A percentile compares a stretch with the other conserved stretches of the same genome.
These are phyloP conservation scores for Thalpophila matura DNA, from an alignment of 2,888 invertebrate species.

Conservation along the genomic window DNA sequence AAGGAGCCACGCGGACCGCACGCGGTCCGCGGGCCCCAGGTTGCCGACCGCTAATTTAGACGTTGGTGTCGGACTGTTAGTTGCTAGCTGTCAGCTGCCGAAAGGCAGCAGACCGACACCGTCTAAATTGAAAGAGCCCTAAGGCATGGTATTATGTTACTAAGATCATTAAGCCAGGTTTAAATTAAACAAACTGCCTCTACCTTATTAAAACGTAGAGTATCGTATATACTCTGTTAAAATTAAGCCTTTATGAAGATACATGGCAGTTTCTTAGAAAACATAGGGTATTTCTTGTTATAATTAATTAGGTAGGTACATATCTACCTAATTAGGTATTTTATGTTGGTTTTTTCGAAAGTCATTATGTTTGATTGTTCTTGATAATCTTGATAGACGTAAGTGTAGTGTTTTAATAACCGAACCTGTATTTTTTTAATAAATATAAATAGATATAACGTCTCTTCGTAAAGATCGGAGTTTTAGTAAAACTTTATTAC, in stretches of 20 bases:
- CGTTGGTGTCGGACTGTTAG: too few species aligned
- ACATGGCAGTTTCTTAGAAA: slow-evolving; percentile 19
- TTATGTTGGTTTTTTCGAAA: not conserved
- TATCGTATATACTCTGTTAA: slow-evolving; percentile 41
- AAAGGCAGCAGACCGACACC: too few species aligned
- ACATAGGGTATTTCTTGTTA: slow-evolving; percentile 4
- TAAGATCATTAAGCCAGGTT: slow-evolving; percentile 41
- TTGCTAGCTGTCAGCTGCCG: too few species aligned
- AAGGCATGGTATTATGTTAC: slow-evolving; percentile 36
- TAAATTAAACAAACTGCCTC: slow-evolving; percentile 40
- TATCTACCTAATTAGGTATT: slow-evolving; percentile 9
- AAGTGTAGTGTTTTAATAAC: too few species aligned
- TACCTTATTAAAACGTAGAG: slow-evolving; percentile 39
- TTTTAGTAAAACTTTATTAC: too few species aligned
- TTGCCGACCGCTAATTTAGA: too few species aligned
- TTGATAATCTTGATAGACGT: not conserved
- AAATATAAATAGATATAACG: too few species aligned
- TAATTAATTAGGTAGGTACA: too few species aligned
- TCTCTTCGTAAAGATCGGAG: not conserved
- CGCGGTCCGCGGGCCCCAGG: too few species aligned
- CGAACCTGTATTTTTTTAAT: too few species aligned
- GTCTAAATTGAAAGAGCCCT: too few species aligned
- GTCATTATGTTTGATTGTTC: not conserved
- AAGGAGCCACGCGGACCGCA: too few species aligned
- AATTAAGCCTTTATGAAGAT: slow-evolving; percentile 26